Evolutionary conservation across 2,113 vertebrate genomes (phyloP), one percentile per base, ranked within the genome.

Genomic region (Gnathonemus echidnorhynchus): DNA sequence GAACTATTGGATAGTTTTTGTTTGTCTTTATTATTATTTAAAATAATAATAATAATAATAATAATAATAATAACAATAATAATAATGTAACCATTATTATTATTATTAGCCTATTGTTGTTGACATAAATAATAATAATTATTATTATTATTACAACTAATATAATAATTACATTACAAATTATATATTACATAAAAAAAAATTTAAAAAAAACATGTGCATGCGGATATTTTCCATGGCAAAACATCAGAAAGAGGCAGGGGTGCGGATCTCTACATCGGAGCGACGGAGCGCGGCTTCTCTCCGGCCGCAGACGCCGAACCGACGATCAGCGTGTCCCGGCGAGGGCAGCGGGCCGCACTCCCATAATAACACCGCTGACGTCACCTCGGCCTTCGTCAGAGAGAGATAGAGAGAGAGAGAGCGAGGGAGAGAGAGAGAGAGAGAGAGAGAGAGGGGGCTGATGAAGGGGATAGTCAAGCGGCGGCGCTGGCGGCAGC

Each of bases 341-440:
- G 24, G 42, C 42, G 24, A 88, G 91, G 93, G 91, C 91, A 91
- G 91, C 88, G 62, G 85, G 74, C 91, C 87, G 93, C 90, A 88
- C 92, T 92, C 95, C 93, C 94, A 94, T 93, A 95, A 96, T 95
- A 95, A 94, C 93, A 93, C 58, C 91, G 88, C 49, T 95, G 95
- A 96, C 95, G 96, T 96, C 96, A 96, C 90, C 93, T 89, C 93
- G 87, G 58, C 94, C 91, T 48, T 85, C 74, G 89, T 62, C 77
- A n/a, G 70, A 90, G 45, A 88, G 89, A 48, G 94, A 94, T 91
- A 91, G 94, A 94, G 93, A 92, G 17, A 93, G 89, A 94, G 86
- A 88, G 91, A 46, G 56, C 19, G 77, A n/a, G 24, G 10, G 56
- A 9, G 56, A 58, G 58, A 62, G 58, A 62, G 31, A 80, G 74